Conservation (phyloP, 2,797 vertebrate genomes). For the Cuculus canorus region DNA sequence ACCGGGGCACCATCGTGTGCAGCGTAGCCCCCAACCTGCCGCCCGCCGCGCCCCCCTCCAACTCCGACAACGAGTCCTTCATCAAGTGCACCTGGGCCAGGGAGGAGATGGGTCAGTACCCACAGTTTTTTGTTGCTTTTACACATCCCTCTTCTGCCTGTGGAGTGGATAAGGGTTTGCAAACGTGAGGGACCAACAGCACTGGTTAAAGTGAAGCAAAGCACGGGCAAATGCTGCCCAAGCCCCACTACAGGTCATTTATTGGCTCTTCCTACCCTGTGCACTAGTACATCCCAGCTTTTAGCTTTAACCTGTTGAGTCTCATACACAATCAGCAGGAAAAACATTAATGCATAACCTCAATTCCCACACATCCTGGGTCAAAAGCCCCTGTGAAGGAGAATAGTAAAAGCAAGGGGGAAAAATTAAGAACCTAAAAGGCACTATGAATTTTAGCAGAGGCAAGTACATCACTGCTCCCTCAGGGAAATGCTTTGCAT, state of each 20-base stretch:
- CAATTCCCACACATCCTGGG: not conserved
- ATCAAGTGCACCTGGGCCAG: constrained; percentile 91
- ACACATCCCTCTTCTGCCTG: not conserved
- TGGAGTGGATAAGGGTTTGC: not conserved
- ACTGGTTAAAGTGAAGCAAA: not conserved
- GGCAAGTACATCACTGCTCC: not conserved
- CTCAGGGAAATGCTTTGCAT: not conserved
- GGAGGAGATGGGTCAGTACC: constrained; percentile 89
- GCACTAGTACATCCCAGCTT: not conserved
- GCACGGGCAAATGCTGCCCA: not conserved
- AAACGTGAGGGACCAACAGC: not conserved
- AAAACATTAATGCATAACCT: not conserved
- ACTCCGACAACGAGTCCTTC: constrained; percentile 87
- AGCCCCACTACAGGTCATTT: not conserved
- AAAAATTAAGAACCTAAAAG: not conserved
- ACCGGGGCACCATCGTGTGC: constrained; percentile 88
- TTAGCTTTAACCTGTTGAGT: not conserved
- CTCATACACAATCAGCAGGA: not conserved
- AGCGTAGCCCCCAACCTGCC: constrained; percentile 97
- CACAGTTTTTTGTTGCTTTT: not conserved
- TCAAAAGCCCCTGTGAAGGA: not conserved
- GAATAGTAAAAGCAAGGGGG: not conserved
- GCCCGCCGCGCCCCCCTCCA: constrained; percentile 77
- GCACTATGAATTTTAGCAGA: not conserved
- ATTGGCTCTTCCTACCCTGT: not conserved